Evolutionary conservation across 2,797 vertebrate species (phyloP), one percentile per base, ranked within the genome.

Genomic region (Scolopax bukidnonensis): DNA sequence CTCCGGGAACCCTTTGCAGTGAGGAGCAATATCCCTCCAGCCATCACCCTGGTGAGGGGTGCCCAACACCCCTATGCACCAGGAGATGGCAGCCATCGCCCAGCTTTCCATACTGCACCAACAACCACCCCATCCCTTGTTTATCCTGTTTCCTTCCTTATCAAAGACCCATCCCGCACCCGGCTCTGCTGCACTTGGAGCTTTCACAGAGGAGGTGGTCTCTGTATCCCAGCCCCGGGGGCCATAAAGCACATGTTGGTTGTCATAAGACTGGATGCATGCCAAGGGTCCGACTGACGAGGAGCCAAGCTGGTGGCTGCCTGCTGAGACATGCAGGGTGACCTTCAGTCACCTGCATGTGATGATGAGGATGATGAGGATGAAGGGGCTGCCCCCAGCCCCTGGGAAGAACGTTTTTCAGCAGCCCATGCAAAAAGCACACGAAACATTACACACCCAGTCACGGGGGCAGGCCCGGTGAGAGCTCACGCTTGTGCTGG

Each of bases 121-220:
- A 13, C 7, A 41, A 21, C 8, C 11, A n/a, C 13, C 53, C 32
- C 54, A 25, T 24, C 6, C 38, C 4, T 36, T 28, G 0, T 50
- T 73, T 43, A 16, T n/a, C 54, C 33, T 7, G 4, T 45, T 78
- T 53, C 12, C 23, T 65, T 12, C 6, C 0, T 25, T 20, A 30
- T 12, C 60, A 38, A 69, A 51, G 70, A 50, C 8, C 0, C 0
- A 19, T 20, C 23, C 11, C 7, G 5, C 8, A 9, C 51, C 9
- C 63, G 1, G 1, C 47, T 16, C 70, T 45, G 64, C 38, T 71
- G 78, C 36, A 33, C 30, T 9, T 23, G 41, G 30, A n/a, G 36
- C 36, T 83, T 45, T 70, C 47, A 45, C 41, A 24, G 67, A 12
- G 38, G 0, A 2, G 41, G 47, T n/a, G 38, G 57, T 61, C 38